phyloP scores from a whole-genome alignment of 2,797 vertebrate species.

The Phoxinus dragarum region DNA sequence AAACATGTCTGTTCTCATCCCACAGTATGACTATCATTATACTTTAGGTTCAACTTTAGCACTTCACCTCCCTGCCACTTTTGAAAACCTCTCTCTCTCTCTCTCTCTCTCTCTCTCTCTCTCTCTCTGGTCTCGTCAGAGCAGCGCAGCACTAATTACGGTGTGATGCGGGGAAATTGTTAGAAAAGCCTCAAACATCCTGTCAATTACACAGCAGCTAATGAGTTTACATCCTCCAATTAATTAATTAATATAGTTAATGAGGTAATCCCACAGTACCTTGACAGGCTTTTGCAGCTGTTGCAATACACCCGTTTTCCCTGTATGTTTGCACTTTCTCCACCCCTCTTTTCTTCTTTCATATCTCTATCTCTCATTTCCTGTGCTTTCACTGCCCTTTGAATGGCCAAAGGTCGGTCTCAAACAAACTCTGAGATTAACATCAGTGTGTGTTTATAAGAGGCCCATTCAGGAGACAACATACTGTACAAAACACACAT shows the following conservation, averaged over 20 bases:
- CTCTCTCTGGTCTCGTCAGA: constrained; percentile 55
- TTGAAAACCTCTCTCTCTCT: background rate
- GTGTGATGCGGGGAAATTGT: constrained; percentile 67
- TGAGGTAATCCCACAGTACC: constrained; percentile 45
- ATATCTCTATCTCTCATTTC: constrained; percentile 41
- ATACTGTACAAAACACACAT: constrained; percentile 22
- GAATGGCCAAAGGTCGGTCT: constrained; percentile 51
- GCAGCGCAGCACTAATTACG: constrained; percentile 71
- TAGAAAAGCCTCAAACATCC: constrained; percentile 60
- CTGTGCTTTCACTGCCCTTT: constrained; percentile 52
- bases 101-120: background rate
- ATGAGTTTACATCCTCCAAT: constrained; percentile 62
- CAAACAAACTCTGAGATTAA: constrained; percentile 49
- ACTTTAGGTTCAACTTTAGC: constrained; percentile 4
- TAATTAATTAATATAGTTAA: constrained; percentile 58
- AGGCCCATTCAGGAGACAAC: constrained; percentile 45
- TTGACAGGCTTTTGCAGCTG: constrained; percentile 32
- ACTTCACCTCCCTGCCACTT: constrained; percentile 11
- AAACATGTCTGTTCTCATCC: constrained; percentile 34
- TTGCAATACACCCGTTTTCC: constrained; percentile 6
- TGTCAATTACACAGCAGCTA: constrained; percentile 63
- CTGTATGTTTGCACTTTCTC: constrained; percentile 36
- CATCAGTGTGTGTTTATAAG: constrained; percentile 46
- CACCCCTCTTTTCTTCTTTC: constrained; percentile 42
- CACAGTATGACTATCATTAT: constrained; percentile 22